Evolutionary conservation across 2,797 vertebrate species (phyloP), one percentile per base, ranked within the genome.

Genomic region (Sylvia borin): DNA sequence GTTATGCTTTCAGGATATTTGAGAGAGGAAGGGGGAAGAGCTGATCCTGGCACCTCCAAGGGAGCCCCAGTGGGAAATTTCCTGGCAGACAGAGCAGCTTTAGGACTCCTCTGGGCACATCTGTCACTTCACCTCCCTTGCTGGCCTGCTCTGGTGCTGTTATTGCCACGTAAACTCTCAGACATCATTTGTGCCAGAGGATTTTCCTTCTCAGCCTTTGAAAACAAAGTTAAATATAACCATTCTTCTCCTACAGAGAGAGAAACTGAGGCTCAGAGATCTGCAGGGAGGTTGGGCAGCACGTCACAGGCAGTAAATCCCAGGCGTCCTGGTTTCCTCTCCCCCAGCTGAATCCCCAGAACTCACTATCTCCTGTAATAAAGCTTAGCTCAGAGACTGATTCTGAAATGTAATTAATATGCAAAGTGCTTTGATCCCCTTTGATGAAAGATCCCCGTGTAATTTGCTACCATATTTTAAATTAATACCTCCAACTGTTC

Each of bases 361-460:
- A 85, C 70, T 91, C 54, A 29, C 53, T 57, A 88, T 74, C 71
- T 90, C 60, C 64, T 92, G 16, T 82, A 92, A 96, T 92, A 88
- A 88, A 89, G 82, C 83, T 96, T 85, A 89, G 53, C 64, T 92
- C 75, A 47, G 62, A 48, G 92, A 72, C 61, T 95, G 91, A 72
- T 85, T 92, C 85, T 78, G 70, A 81, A 81, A 79, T 71, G 57
- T 87, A 94, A 93, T 97, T 96, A 95, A 95, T 95, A 93, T 86
- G 94, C 77, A 90, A 92, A 94, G 45, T 77, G 45, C 74, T 90
- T 92, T 86, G 85, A 92, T 92, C 83, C 36, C 66, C 67, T 85
- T 87, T 95, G 82, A 88, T 95, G 74, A 61, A 86, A 74, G 54
- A 71, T 73, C 64, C 64, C 64, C 24, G 1, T 93, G 53, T 84